phyloP scores from a whole-genome alignment of 2,797 vertebrate species.

The Gadopsis bispinosus region DNA sequence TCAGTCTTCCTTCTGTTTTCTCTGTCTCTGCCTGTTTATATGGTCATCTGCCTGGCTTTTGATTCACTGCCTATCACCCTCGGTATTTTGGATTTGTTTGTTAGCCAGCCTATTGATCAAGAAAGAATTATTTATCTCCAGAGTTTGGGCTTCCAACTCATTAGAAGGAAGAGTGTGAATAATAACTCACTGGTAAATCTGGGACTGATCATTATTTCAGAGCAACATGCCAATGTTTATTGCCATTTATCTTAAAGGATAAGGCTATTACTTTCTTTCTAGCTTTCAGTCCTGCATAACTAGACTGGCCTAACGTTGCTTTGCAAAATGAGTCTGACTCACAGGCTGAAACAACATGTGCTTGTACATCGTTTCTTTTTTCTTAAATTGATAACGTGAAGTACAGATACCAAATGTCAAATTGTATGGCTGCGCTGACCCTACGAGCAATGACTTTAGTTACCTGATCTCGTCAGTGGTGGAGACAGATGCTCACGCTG shows the following conservation, averaged over 20 bases:
- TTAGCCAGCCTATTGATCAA: neutral
- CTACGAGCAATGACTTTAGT: neutral
- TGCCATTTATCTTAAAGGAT: neutral
- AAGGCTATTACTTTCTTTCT: neutral
- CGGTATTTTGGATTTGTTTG: conserved; percentile 20
- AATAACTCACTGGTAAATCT: neutral
- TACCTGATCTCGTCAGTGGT: conserved; percentile 4
- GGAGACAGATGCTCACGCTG: neutral
- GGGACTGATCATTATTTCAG: neutral
- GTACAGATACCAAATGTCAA: neutral
- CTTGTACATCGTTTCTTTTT: neutral
- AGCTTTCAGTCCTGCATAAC: neutral
- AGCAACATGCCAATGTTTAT: neutral
- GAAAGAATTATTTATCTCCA: neutral
- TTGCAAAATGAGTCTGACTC: conserved; percentile 20
- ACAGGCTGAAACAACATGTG: neutral
- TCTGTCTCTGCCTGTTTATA: conserved; percentile 31
- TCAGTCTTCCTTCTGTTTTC: conserved; percentile 19
- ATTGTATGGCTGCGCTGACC: neutral
- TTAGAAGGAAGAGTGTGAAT: neutral
- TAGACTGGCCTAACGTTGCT: neutral
- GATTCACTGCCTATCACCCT: conserved; percentile 15
- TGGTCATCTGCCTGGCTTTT: conserved; percentile 33
- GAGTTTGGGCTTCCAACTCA: neutral
- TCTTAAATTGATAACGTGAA: neutral